Evolutionary conservation across 1,140 invertebrate genomes (phyloP).

Genomic region (Semibalanus balanoides): DNA sequence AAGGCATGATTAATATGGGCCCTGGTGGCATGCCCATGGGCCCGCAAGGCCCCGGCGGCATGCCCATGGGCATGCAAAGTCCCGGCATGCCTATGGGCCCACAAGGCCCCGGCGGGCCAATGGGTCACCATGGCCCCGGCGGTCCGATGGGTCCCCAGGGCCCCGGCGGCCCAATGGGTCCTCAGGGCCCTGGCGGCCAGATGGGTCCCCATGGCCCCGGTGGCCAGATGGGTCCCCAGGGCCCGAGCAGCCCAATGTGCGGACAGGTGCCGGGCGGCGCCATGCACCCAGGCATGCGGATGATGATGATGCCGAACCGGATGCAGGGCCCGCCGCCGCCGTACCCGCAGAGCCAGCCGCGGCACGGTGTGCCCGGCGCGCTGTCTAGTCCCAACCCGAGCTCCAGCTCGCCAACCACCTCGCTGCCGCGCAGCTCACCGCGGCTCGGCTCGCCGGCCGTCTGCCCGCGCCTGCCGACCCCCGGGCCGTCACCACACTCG

Average conservation of each 20-base stretch:
- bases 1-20: constrained; percentile 30
- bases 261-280: constrained; percentile 37
- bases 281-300: constrained; percentile 36
- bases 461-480: constrained; percentile 18
- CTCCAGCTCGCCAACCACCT: neutral
- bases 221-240: constrained; percentile 45
- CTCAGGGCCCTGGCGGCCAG: constrained; percentile 34
- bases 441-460: constrained; percentile 4
- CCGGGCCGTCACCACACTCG: constrained; percentile 15
- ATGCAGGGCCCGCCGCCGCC: constrained; percentile 71
- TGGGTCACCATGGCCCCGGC: constrained; percentile 65
- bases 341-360: constrained; percentile 36
- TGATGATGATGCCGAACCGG: constrained; percentile 31
- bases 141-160: constrained; percentile 45
- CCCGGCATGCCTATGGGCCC: constrained; percentile 36
- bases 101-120: constrained; percentile 23
- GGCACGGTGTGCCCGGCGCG: constrained; percentile 21
- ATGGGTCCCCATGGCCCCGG: constrained; percentile 36
- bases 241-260: constrained; percentile 36
- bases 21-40: constrained; percentile 31
- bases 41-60: constrained; percentile 17
- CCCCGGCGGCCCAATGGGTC: constrained; percentile 52
- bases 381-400: constrained; percentile 23
- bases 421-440: neutral
- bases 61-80: constrained; percentile 21